Evolutionary conservation across 2,797 vertebrate genomes (phyloP).

Genomic region (Diglossa cyanea): DNA sequence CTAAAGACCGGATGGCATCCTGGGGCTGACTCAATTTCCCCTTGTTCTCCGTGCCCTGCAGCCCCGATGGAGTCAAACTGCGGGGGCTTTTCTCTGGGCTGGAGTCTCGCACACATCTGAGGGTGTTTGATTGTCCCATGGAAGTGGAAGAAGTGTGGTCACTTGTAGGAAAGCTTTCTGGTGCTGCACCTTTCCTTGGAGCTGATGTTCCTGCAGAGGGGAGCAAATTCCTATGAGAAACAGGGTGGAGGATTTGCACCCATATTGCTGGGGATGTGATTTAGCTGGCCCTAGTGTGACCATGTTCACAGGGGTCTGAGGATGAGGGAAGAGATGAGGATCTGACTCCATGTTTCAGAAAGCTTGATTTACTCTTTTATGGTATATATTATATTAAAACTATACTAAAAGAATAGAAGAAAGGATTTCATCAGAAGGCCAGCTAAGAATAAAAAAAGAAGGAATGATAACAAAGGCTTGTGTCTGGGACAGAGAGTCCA

Average conservation of each 20-base stretch:
- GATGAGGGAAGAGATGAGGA: too few relatives aligned
- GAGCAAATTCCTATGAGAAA: neutral
- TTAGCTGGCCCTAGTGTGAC: neutral
- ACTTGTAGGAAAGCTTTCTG: neutral
- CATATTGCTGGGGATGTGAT: neutral
- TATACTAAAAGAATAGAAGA: too few relatives aligned
- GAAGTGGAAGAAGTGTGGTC: neutral
- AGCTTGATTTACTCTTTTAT: too few relatives aligned
- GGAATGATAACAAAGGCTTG: too few relatives aligned
- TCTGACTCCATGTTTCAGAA: too few relatives aligned
- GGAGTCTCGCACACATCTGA: neutral
- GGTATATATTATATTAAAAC: too few relatives aligned
- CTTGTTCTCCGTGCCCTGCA: conserved; percentile 2
- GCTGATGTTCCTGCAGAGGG: neutral
- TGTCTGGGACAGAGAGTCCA: too few relatives aligned
- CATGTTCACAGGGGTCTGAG: accelerated
- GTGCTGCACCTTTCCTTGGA: neutral
- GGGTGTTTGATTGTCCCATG: neutral
- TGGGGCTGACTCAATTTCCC: neutral
- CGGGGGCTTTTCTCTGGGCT: neutral
- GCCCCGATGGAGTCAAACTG: neutral
- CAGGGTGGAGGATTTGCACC: neutral
- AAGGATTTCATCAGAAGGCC: too few relatives aligned
- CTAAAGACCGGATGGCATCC: conserved; percentile 45
- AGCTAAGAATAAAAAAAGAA: too few relatives aligned